phyloP scores from a whole-genome alignment of 53 echinoderm and acorn worm genomes.

The Zoroaster sp. region DNA sequence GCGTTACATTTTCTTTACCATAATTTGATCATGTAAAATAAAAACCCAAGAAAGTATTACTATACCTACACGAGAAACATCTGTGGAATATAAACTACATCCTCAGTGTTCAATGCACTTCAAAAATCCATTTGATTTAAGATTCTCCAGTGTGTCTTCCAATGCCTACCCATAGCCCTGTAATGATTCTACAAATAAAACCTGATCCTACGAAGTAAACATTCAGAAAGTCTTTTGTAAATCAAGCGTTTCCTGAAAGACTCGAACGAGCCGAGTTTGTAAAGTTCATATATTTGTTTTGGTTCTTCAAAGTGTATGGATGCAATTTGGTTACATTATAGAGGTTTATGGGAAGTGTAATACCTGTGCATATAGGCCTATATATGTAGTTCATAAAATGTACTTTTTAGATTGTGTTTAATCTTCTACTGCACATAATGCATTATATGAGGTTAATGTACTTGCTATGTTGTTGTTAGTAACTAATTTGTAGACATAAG shows the following conservation, averaged over 20 bases:
- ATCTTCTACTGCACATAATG: not conserved
- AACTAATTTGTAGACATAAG: not conserved
- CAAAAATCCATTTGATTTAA: not conserved
- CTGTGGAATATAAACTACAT: too few species aligned
- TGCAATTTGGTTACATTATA: not conserved
- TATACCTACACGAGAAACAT: too few species aligned
- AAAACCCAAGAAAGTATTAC: too few species aligned
- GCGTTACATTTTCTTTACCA: too few species aligned
- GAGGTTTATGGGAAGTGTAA: not conserved
- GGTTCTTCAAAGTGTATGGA: not conserved
- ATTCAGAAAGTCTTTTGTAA: not conserved
- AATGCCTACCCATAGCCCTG: not conserved
- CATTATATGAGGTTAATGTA: not conserved
- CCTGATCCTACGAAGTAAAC: slow-evolving; percentile 8
- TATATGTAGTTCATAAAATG: too few species aligned
- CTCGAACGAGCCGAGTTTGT: not conserved
- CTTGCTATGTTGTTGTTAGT: not conserved
- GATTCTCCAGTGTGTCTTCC: not conserved
- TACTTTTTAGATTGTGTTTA: not conserved
- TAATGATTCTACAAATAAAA: slow-evolving; percentile 41
- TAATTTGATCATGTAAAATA: too few species aligned
- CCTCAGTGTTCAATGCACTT: too few species aligned
- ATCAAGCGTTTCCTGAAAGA: not conserved
- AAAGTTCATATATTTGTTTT: slow-evolving; percentile 9
- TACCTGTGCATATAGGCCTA: too few species aligned